These are phyloP conservation scores for Atethmia centrago DNA, from an alignment of 2,888 invertebrate species.

Conservation along the genomic window DNA sequence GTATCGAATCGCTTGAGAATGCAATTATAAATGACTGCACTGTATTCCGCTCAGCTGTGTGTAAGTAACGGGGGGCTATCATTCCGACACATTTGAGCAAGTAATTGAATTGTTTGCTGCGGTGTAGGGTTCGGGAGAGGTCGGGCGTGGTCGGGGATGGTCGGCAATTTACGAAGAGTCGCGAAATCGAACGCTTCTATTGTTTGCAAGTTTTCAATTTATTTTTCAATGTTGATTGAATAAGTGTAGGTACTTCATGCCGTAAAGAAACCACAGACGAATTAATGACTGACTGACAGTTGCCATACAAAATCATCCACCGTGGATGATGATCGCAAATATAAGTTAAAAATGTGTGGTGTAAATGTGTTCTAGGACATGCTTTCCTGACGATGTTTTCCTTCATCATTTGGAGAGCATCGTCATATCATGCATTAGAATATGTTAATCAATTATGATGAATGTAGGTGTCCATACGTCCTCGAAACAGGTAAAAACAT, in stretches of 20 bases:
- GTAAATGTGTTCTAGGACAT: no score
- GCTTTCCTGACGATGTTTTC: no score
- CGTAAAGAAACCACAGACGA: no score
- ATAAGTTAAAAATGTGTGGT: no score
- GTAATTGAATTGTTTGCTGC: conserved; percentile 80
- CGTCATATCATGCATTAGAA: no score
- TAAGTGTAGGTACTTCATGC: background rate
- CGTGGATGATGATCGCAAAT: no score
- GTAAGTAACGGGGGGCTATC: conserved; percentile 69
- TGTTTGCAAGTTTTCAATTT: background rate
- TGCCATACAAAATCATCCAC: no score
- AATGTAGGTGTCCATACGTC: no score
- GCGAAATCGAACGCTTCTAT: background rate
- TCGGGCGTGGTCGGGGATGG: conserved; percentile 24
- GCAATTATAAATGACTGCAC: conserved; percentile 53
- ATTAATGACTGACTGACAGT: no score
- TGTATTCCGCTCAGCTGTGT: conserved; percentile 52
- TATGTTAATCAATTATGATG: no score
- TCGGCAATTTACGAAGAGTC: background rate
- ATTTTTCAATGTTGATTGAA: background rate
- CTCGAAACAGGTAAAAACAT: no score
- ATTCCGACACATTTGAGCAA: conserved; percentile 77
- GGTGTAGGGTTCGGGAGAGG: conserved; percentile 18
- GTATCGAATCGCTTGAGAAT: conserved; percentile 61
- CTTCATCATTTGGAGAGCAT: no score